Conservation (phyloP, 2,797 vertebrate species). For the Sebastes iracundus region DNA sequence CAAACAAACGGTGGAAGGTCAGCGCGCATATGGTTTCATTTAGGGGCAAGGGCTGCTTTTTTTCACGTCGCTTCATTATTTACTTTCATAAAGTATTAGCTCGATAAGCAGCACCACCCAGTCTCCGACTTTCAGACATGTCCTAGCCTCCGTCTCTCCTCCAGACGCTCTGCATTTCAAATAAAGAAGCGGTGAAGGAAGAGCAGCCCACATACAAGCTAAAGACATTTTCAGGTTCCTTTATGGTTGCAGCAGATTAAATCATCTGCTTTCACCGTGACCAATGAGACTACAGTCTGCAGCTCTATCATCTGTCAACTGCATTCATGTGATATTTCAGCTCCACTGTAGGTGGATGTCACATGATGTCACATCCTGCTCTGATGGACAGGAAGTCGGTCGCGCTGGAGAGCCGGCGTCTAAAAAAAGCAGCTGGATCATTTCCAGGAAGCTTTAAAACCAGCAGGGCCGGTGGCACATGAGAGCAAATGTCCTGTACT, state of each 20-base stretch:
- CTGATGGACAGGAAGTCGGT: conserved; percentile 76
- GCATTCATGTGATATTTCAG: conserved; percentile 34
- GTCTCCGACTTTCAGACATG: conserved; percentile 62
- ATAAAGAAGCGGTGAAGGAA: conserved; percentile 30
- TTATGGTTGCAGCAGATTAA: conserved; percentile 25
- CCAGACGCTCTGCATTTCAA: conserved; percentile 32
- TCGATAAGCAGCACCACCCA: conserved; percentile 83
- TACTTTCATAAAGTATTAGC: conserved; percentile 86
- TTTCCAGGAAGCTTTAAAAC: conserved; percentile 77
- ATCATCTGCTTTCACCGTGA: conserved; percentile 21
- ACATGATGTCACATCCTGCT: conserved; percentile 82
- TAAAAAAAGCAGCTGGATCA: conserved; percentile 80
- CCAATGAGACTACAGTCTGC: not conserved
- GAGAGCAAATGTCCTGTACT: conserved; percentile 55
- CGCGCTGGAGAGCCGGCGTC: conserved; percentile 52
- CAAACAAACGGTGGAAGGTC: conserved; percentile 85
- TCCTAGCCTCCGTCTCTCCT: conserved; percentile 47
- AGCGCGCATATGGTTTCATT: conserved; percentile 84
- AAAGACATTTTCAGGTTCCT: conserved; percentile 48
- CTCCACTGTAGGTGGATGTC: conserved; percentile 58
- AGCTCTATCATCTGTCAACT: conserved; percentile 35
- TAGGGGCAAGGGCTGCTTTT: conserved; percentile 77
- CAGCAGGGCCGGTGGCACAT: conserved; percentile 43
- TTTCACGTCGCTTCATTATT: conserved; percentile 83
- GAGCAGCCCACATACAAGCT: conserved; percentile 43